These are phyloP conservation scores for Galleria mellonella DNA, from an alignment of 1,140 invertebrate genomes.

Conservation along the genomic window DNA sequence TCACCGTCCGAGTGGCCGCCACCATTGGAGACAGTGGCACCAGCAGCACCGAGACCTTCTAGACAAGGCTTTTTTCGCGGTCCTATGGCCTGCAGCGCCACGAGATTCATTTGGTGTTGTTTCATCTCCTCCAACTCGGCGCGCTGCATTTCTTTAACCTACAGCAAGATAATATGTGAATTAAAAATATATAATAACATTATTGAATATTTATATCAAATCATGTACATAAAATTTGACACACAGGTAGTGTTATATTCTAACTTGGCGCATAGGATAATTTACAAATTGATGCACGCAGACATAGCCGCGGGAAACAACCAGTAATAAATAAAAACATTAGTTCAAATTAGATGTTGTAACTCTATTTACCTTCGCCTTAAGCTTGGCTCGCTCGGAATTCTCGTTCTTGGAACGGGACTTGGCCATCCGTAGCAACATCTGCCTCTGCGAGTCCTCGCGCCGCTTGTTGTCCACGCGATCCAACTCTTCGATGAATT, in stretches of 20 bases:
- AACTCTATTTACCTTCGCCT: conserved; percentile 94
- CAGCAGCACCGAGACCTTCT: conserved; percentile 70
- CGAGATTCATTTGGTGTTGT: conserved; percentile 95
- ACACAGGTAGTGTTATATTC: too few relatives aligned
- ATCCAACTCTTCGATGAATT: conserved; percentile 97
- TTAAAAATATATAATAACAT: not conserved
- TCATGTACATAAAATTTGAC: too few relatives aligned
- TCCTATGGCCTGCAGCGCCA: conserved; percentile 96
- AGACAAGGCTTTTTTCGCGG: conserved; percentile 93
- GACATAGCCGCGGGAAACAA: too few relatives aligned
- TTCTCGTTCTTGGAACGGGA: conserved; percentile 97
- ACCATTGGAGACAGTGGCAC: conserved; percentile 18
- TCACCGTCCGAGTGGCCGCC: conserved; percentile 49
- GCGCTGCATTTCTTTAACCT: conserved; percentile 91
- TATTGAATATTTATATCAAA: too few relatives aligned
- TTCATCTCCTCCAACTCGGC: conserved; percentile 96
- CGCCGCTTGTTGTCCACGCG: conserved; percentile 94
- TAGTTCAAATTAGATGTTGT: too few relatives aligned
- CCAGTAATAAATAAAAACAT: too few relatives aligned
- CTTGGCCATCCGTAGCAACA: conserved; percentile 93
- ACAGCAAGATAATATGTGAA: conserved; percentile 6
- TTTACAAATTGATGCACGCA: too few relatives aligned
- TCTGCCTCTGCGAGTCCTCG: conserved; percentile 95
- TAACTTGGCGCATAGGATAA: too few relatives aligned
- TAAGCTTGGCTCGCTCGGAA: conserved; percentile 97